Percentiles rank a stretch among this genome's conserved stretches.
Conservation (phyloP, 2,888 invertebrate genomes). For the Leucoma salicis region DNA sequence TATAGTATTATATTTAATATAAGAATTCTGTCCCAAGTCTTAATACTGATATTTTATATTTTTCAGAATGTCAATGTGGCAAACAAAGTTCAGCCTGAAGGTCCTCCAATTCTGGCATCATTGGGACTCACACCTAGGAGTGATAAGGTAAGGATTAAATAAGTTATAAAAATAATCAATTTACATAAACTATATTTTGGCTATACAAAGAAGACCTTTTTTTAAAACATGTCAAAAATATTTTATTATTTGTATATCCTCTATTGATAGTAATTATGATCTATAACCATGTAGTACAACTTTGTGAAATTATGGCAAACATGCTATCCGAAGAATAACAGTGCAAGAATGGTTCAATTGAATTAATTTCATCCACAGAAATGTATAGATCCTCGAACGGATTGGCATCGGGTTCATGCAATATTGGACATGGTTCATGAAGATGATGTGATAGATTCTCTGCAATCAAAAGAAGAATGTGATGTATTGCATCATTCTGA, state of each 20-base stretch:
- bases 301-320: conserved; percentile 10
- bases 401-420: conserved; percentile 76
- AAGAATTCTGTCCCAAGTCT: not conserved
- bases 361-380: conserved; percentile 78
- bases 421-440: conserved; percentile 74
- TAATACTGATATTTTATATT: conserved; percentile 2
- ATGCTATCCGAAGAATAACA: conserved; percentile 18
- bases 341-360: conserved; percentile 69
- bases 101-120: conserved; percentile 78
- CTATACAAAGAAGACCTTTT: conserved; percentile 18
- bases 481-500: conserved; percentile 66
- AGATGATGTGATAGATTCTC: conserved; percentile 67
- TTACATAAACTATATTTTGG: too few species aligned
- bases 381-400: conserved; percentile 75
- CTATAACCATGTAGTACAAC: not conserved
- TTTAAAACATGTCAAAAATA: conserved; percentile 41
- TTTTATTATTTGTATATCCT: conserved; percentile 3
- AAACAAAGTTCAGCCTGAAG: conserved; percentile 71
- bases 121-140: conserved; percentile 78
- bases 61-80: conserved; percentile 62
- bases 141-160: conserved; percentile 67
- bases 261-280: not conserved
- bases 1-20: too few species aligned
- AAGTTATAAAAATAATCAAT: too few species aligned
- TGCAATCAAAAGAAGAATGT: conserved; percentile 66